Evolutionary conservation across 1,140 invertebrate species (phyloP).

Genomic region (Cotesia typhae): DNA sequence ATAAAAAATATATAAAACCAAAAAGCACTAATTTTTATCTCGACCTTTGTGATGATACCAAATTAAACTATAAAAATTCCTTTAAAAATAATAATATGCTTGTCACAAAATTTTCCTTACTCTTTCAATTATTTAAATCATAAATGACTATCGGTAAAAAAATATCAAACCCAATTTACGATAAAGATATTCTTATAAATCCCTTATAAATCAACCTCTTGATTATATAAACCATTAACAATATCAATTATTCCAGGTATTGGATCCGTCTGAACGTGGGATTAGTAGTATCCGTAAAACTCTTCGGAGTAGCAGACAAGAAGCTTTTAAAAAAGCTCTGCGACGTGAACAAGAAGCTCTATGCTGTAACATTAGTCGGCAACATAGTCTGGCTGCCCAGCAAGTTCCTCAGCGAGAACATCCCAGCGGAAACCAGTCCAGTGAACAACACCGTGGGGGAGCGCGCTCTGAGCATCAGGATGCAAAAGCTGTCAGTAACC

Average conservation of each 20-base stretch:
- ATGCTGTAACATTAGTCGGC: slow-evolving; percentile 77
- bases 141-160: too few species aligned
- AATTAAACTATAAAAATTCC: too few species aligned
- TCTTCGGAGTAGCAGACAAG: slow-evolving; percentile 83
- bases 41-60: too few species aligned
- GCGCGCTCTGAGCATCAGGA: slow-evolving; percentile 48
- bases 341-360: slow-evolving; percentile 82
- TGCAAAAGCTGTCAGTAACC: slow-evolving; percentile 48
- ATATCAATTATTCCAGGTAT: slow-evolving; percentile 55
- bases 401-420: slow-evolving; percentile 70
- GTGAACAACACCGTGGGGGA: slow-evolving; percentile 49
- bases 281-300: slow-evolving; percentile 75
- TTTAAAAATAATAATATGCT: too few species aligned
- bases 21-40: too few species aligned
- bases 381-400: slow-evolving; percentile 84
- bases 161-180: too few species aligned
- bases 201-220: too few species aligned
- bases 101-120: too few species aligned
- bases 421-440: slow-evolving; percentile 51
- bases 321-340: slow-evolving; percentile 77
- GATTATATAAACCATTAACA: too few species aligned
- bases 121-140: too few species aligned
- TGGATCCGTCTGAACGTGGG: slow-evolving; percentile 79
- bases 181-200: too few species aligned
- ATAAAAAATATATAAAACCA: too few species aligned